Evolutionary conservation across 2,113 vertebrate genomes (phyloP).

Genomic region (Ursus arctos): DNA sequence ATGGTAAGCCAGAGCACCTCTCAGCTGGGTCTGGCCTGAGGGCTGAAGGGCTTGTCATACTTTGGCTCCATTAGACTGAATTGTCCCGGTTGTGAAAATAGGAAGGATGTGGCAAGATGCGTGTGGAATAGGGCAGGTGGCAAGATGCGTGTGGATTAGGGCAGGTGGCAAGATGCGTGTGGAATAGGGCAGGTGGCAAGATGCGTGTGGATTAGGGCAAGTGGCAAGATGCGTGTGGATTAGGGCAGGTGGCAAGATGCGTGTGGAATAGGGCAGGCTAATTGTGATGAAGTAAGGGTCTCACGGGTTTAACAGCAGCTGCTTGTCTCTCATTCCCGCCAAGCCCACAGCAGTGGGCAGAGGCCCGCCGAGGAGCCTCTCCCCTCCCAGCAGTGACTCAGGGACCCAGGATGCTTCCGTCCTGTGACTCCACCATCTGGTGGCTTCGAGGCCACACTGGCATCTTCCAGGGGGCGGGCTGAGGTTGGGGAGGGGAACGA

Average conservation of each 20-base stretch:
- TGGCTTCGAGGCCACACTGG: background rate
- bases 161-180: too few species aligned
- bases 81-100: background rate
- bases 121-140: background rate
- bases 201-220: too few species aligned
- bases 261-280: background rate
- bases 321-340: background rate
- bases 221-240: background rate
- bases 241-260: background rate
- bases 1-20: constrained; percentile 86
- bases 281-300: background rate
- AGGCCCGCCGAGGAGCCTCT: background rate
- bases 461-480: background rate
- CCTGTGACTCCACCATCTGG: background rate
- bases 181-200: background rate
- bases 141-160: too few species aligned
- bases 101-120: background rate
- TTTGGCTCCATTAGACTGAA: background rate
- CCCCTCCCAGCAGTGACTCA: background rate
- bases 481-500: background rate
- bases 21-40: background rate
- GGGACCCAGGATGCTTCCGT: background rate
- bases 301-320: background rate
- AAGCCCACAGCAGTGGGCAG: background rate
- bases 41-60: background rate